A percentile compares a stretch with the other conserved stretches of the same genome.
phyloP scores from a whole-genome alignment of 2,888 invertebrate species.

The Cancer borealis region DNA sequence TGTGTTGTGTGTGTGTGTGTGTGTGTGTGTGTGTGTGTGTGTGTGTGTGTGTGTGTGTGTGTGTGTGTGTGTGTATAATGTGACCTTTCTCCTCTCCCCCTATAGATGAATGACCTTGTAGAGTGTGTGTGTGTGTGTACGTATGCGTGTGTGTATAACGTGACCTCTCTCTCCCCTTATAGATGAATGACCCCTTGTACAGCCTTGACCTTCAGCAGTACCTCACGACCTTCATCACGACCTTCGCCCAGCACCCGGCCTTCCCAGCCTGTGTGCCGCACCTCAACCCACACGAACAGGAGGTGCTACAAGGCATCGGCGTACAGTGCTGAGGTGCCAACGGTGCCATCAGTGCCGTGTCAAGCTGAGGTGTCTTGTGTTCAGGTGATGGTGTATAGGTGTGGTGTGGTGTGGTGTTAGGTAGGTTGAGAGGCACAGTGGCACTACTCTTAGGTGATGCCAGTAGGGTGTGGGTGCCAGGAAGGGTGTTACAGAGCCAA shows the following conservation, averaged over 20 bases:
- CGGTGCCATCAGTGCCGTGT: not conserved
- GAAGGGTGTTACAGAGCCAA: too few relatives aligned
- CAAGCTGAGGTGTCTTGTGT: not conserved
- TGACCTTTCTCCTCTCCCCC: not conserved
- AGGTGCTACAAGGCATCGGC: slow-evolving; percentile 80
- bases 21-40: too few relatives aligned
- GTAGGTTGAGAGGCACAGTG: not conserved
- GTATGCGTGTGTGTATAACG: not conserved
- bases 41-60: too few relatives aligned
- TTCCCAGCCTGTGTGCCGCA: slow-evolving; percentile 83
- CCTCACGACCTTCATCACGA: slow-evolving; percentile 84
- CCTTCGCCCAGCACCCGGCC: slow-evolving; percentile 84
- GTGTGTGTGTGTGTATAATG: not conserved
- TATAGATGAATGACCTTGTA: too few relatives aligned
- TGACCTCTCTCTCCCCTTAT: not conserved
- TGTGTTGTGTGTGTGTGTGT: too few relatives aligned
- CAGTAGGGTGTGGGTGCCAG: too few relatives aligned
- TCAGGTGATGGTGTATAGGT: not conserved
- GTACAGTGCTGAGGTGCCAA: slow-evolving; percentile 71
- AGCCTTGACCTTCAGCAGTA: slow-evolving; percentile 84
- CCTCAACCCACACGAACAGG: slow-evolving; percentile 83
- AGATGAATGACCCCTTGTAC: slow-evolving; percentile 84
- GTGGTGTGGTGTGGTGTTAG: not conserved
- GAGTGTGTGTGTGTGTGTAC: too few relatives aligned
- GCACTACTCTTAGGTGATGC: too few relatives aligned